Percentiles rank a stretch among this genome's conserved stretches.
These are phyloP conservation scores for Mesocricetus auratus DNA, from an alignment of 2,113 vertebrate genomes.

Conservation along the genomic window DNA sequence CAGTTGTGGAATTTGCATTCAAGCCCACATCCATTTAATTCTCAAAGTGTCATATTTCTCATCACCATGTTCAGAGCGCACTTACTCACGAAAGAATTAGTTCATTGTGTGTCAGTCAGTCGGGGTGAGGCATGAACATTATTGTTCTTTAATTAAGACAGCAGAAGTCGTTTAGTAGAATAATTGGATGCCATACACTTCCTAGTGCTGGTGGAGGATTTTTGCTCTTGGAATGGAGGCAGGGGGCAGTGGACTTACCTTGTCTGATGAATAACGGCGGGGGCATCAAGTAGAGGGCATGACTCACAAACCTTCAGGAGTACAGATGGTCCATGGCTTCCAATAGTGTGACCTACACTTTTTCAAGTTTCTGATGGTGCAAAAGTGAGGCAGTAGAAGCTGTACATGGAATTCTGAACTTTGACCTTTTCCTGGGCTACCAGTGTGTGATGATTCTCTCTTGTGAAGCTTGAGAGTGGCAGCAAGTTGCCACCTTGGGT, in stretches of 20 bases:
- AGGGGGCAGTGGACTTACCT: neutral
- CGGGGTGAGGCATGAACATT: neutral
- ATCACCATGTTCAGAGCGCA: neutral
- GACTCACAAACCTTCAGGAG: neutral
- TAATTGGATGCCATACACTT: neutral
- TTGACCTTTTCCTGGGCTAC: neutral
- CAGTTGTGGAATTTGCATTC: neutral
- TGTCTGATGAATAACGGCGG: neutral
- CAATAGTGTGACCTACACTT: neutral
- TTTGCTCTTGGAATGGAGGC: neutral
- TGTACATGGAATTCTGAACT: neutral
- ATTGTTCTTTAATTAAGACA: neutral
- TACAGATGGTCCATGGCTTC: neutral
- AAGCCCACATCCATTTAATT: neutral
- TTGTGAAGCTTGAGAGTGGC: neutral
- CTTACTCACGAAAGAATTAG: neutral
- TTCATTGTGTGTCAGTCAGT: neutral
- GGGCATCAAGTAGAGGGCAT: neutral
- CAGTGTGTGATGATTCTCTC: neutral
- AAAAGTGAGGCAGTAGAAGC: neutral
- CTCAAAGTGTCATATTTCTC: neutral
- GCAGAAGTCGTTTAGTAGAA: neutral
- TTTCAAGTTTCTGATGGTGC: neutral
- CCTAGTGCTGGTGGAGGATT: neutral
- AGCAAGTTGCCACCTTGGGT: neutral